Percentiles rank a stretch among this genome's conserved stretches.
phyloP scores from a whole-genome alignment of 2,113 vertebrate genomes.

The Halcyon malimbica region DNA sequence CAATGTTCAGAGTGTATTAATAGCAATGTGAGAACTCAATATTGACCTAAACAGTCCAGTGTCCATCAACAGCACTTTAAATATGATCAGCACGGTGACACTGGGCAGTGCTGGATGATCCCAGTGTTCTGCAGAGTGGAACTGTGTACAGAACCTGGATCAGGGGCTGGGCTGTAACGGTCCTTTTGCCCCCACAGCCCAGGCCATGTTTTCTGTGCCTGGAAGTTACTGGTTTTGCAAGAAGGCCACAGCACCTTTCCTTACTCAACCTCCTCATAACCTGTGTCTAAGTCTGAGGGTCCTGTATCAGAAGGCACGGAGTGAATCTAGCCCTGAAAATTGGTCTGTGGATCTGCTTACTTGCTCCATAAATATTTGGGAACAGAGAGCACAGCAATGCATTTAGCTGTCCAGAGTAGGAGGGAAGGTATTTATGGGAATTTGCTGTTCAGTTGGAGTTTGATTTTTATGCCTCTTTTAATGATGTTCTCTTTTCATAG shows the following conservation, averaged over 20 bases:
- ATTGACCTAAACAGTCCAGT: background rate
- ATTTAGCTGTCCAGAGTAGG: background rate
- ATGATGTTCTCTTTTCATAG: conserved; percentile 6
- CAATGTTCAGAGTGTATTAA: background rate
- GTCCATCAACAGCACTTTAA: background rate
- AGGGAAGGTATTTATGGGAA: conserved; percentile 20
- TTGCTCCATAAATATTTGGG: background rate
- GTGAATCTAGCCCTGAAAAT: background rate
- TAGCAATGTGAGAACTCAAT: background rate
- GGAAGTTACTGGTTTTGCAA: background rate
- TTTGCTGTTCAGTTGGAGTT: conserved; percentile 33
- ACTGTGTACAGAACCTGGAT: background rate
- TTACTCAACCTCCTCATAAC: background rate
- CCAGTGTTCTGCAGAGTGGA: background rate
- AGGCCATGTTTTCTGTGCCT: background rate
- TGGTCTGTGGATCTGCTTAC: background rate
- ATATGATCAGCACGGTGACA: accelerated
- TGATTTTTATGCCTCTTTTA: conserved; percentile 36
- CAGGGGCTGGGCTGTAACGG: background rate
- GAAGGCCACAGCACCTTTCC: background rate
- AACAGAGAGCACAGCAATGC: background rate
- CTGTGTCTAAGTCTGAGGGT: background rate
- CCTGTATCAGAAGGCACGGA: background rate
- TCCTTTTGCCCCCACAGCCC: background rate
- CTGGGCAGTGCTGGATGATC: background rate